These are phyloP conservation scores for Alentia gelatinosa DNA, from an alignment of 2,888 invertebrate genomes.

Conservation along the genomic window DNA sequence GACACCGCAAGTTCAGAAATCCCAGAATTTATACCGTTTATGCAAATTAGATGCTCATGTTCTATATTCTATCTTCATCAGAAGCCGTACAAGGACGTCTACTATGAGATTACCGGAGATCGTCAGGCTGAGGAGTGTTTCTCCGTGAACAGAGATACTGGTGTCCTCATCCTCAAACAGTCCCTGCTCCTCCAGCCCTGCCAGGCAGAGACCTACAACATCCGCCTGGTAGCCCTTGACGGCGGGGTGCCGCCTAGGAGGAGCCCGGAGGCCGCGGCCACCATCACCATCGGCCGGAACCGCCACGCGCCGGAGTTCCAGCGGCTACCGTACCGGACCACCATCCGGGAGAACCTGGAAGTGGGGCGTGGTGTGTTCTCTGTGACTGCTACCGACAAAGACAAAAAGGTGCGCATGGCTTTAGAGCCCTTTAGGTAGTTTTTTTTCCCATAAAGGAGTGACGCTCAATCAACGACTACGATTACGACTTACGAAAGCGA, in stretches of 20 bases:
- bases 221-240: slow-evolving; percentile 68
- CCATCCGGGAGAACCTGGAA: slow-evolving; percentile 51
- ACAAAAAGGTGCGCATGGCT: slow-evolving; percentile 59
- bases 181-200: slow-evolving; percentile 65
- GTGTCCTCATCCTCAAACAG: slow-evolving; percentile 61
- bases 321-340: slow-evolving; percentile 8
- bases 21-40: too few species aligned
- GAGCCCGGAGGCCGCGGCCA: slow-evolving; percentile 66
- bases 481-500: too few species aligned
- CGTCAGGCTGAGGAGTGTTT: slow-evolving; percentile 70
- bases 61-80: background rate
- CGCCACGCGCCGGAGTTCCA: slow-evolving; percentile 65
- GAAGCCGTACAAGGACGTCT: slow-evolving; percentile 72
- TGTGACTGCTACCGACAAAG: slow-evolving; percentile 46
- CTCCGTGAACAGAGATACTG: slow-evolving; percentile 65
- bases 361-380: slow-evolving; percentile 55
- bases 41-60: too few species aligned
- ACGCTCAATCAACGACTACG: too few species aligned
- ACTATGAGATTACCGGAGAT: slow-evolving; percentile 71
- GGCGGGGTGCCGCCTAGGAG: slow-evolving; percentile 64
- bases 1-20: too few species aligned
- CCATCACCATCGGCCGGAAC: slow-evolving; percentile 67
- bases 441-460: too few species aligned
- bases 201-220: slow-evolving; percentile 58
- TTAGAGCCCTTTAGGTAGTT: too few species aligned